Conservation (phyloP, 1,140 invertebrate species). For the Aphaenogaster floridana region DNA sequence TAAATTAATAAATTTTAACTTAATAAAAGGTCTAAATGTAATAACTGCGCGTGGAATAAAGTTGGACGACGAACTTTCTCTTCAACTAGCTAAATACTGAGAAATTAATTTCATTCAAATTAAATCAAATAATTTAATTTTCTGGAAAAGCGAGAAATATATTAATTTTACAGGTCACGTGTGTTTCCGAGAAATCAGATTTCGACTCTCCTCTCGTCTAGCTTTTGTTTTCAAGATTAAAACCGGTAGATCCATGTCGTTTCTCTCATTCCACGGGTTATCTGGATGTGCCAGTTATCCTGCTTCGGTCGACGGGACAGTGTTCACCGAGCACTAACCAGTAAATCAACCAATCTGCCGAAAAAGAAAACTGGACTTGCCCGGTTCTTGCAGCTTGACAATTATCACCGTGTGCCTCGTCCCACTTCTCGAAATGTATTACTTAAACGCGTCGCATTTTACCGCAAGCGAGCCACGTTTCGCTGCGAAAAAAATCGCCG, state of each 20-base stretch:
- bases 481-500: neutral
- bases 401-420: slow-evolving; percentile 25
- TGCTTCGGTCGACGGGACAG: neutral
- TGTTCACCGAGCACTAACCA: neutral
- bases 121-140: neutral
- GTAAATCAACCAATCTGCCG: slow-evolving; percentile 24
- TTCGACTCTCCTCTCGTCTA: neutral
- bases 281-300: slow-evolving; percentile 23
- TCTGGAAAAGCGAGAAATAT: neutral
- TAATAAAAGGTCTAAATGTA: neutral
- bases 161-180: neutral
- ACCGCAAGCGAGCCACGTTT: neutral
- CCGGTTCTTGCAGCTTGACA: slow-evolving; percentile 17
- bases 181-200: neutral
- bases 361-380: neutral
- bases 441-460: slow-evolving; percentile 2
- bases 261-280: neutral
- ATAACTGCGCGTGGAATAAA: slow-evolving; percentile 5
- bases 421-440: slow-evolving; percentile 22
- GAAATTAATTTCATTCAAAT: neutral
- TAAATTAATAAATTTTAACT: neutral
- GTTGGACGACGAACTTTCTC: neutral
- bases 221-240: neutral
- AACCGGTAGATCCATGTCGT: neutral
- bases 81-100: neutral